These are phyloP conservation scores for Galerucella nymphaeae DNA, from an alignment of 2,888 invertebrate species.

Conservation along the genomic window DNA sequence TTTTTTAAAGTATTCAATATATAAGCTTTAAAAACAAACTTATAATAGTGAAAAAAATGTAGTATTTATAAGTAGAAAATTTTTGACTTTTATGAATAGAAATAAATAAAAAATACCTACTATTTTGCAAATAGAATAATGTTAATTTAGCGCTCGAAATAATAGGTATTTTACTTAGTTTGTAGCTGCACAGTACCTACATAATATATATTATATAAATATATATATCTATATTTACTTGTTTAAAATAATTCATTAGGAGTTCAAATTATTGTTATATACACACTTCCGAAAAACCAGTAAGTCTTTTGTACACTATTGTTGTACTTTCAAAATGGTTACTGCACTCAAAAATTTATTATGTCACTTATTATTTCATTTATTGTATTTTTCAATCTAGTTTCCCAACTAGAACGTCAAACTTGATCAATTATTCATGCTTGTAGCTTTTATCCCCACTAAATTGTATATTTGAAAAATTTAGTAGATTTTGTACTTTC, in stretches of 20 bases:
- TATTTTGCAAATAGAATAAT: constrained; percentile 40
- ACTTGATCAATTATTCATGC: too few relatives aligned
- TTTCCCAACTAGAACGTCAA: too few relatives aligned
- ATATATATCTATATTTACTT: constrained; percentile 55
- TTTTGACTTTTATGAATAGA: constrained; percentile 55
- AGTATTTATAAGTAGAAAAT: constrained; percentile 57
- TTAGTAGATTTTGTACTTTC: background rate
- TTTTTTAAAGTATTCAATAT: constrained; percentile 50
- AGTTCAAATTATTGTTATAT: constrained; percentile 57
- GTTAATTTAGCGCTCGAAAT: constrained; percentile 37
- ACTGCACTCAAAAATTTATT: constrained; percentile 52
- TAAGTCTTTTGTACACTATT: constrained; percentile 49
- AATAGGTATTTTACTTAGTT: constrained; percentile 50
- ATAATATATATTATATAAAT: constrained; percentile 44
- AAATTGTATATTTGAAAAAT: background rate
- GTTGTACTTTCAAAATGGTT: constrained; percentile 57
- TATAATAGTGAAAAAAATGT: constrained; percentile 53
- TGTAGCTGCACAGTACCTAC: constrained; percentile 58
- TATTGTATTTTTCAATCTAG: too few relatives aligned
- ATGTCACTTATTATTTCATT: too few relatives aligned
- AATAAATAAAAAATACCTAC: constrained; percentile 45
- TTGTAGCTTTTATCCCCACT: too few relatives aligned
- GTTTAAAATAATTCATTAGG: constrained; percentile 57
- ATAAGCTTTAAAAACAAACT: constrained; percentile 55
- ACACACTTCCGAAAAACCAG: constrained; percentile 54